phyloP scores from a whole-genome alignment of 2,113 vertebrate genomes.

The Hemiscyllium ocellatum region DNA sequence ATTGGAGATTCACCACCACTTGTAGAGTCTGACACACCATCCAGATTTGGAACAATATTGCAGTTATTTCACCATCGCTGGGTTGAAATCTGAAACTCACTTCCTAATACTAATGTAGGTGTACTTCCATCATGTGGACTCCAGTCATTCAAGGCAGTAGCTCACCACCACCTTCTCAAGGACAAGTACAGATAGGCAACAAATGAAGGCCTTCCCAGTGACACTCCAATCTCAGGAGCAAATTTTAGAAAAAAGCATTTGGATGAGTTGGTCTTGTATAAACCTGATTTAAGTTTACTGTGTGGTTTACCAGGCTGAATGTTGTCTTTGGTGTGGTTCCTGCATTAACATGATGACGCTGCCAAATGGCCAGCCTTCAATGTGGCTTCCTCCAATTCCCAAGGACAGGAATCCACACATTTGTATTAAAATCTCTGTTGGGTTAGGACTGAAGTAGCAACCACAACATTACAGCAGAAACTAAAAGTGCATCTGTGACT shows the following conservation, averaged over 20 bases:
- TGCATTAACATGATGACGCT: not conserved
- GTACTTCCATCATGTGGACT: not conserved
- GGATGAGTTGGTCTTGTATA: not conserved
- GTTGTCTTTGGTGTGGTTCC: not conserved
- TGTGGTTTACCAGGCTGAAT: constrained; percentile 12
- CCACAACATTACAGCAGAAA: not conserved
- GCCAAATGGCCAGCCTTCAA: not conserved
- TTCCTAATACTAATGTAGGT: not conserved
- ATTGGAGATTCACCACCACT: not conserved
- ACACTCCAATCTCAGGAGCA: not conserved
- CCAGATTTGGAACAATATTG: not conserved
- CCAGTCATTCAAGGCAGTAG: not conserved
- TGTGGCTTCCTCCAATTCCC: constrained; percentile 24
- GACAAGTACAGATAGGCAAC: not conserved
- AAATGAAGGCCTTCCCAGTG: too few species aligned
- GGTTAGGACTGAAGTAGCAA: not conserved
- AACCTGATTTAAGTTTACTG: not conserved
- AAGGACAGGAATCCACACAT: not conserved
- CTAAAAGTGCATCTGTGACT: not conserved
- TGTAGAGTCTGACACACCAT: not conserved
- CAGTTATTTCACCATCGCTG: not conserved
- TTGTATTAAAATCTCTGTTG: not conserved
- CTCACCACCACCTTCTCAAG: not conserved
- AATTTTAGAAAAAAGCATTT: not conserved
- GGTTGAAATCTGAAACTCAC: not conserved